A percentile compares a stretch with the other conserved stretches of the same genome.
These are phyloP conservation scores for Bombus breviceps DNA, from an alignment of 1,140 invertebrate genomes.

Conservation along the genomic window DNA sequence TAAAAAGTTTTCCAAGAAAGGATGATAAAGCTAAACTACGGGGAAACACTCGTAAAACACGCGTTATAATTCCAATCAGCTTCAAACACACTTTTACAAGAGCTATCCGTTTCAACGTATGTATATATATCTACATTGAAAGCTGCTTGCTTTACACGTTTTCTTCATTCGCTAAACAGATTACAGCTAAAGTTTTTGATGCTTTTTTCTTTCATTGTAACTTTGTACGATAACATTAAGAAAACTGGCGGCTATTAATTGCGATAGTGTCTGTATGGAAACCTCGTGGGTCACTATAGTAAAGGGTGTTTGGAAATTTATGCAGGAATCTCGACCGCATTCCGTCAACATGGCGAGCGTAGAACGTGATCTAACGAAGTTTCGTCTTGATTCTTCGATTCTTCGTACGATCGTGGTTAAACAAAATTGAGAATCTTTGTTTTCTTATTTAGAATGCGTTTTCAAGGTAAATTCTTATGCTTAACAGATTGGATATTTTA, in stretches of 20 bases:
- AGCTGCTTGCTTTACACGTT: no score
- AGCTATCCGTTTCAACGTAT: no score
- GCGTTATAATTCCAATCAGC: no score
- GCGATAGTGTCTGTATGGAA: not conserved
- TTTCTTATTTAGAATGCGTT: not conserved
- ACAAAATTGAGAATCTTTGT: not conserved
- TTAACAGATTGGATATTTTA: not conserved
- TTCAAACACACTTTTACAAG: no score
- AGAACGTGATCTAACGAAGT: slow-evolving; percentile 9
- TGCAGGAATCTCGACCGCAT: slow-evolving; percentile 46
- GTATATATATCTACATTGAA: no score
- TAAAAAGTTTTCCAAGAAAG: no score
- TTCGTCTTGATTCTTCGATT: not conserved
- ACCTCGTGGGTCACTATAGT: not conserved
- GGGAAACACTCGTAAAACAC: no score
- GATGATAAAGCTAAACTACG: no score
- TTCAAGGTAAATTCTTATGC: not conserved
- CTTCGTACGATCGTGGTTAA: not conserved
- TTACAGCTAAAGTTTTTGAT: no score
- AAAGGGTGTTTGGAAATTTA: slow-evolving; percentile 28
- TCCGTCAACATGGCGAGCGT: slow-evolving; percentile 46
- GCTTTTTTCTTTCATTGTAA: no score
- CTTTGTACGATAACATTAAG: no score
- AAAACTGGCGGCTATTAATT: not conserved
- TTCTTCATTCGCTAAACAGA: no score